Base-by-base conservation (phyloP, 2,888 invertebrate genomes). In the Phortica magna region DNA sequence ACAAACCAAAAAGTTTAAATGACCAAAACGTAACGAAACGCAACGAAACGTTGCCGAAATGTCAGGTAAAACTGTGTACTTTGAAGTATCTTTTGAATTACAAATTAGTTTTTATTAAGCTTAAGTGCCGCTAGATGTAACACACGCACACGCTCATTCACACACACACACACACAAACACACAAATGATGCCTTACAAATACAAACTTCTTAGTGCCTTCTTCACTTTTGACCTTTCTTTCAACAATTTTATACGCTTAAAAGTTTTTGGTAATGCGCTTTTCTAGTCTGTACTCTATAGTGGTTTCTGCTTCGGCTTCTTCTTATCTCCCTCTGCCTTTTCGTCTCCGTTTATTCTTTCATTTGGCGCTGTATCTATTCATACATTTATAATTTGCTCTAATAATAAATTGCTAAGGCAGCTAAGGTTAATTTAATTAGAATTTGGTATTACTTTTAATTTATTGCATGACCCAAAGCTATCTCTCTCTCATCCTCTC, bases 341-440 rank as follows among this genome's bases (percentile, higher is more conserved):
- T 31, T 31, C 31, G 31, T 1, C 31, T 31, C 5, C 31, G 31
- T 31, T n/a, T n/a, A n/a, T n/a, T n/a, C n/a, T n/a, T n/a, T n/a
- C n/a, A n/a, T n/a, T n/a, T 65, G 17, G 17, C 17, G 17, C 39
- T 65, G 65, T 67, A n/a, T 67, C 42, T 68, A 17, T 43, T 68
- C 43, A 43, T 43, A 48, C 68, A 68, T 68, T 68, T 68, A 68
- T 68, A 68, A 68, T 68, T 42, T 43, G 68, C 43, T 12, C 43
- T 68, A 68, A 68, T 68, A 68, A 68, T 68, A 68, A 68, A 68
- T 68, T 68, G 43, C 68, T 9, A 68, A 43, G 48, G 68, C 39
- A 68, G 68, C 68, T 43, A 68, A 68, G 68, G 68, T 43, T 71
- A 71, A 71, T 71, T 71, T 53, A 71, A 71, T 71, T 71, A 71